phyloP scores from a whole-genome alignment of 2,113 vertebrate genomes.

The Thinocorus orbignyianus region DNA sequence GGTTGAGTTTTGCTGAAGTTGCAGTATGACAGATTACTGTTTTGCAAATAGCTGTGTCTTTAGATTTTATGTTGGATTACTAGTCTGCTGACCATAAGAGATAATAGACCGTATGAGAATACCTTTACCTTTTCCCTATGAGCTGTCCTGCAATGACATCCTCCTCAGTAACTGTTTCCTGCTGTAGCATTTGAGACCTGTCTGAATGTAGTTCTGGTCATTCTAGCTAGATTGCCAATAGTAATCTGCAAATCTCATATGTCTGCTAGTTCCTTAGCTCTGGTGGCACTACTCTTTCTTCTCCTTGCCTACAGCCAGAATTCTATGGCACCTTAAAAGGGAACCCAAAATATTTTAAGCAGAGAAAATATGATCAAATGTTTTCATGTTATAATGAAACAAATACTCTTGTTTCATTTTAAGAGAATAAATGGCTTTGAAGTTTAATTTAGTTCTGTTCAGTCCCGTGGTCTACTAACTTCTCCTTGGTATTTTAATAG shows the following conservation, averaged over 20 bases:
- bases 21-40: not conserved
- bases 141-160: not conserved
- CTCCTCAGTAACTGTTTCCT: not conserved
- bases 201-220: not conserved
- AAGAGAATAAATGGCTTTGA: not conserved
- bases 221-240: not conserved
- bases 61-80: not conserved
- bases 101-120: not conserved
- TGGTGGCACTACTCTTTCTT: not conserved
- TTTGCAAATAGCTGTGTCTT: not conserved
- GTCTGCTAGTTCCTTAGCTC: not conserved
- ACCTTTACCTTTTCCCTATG: not conserved
- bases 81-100: not conserved
- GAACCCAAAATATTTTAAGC: not conserved
- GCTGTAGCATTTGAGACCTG: not conserved
- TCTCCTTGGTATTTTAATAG: conserved; percentile 55
- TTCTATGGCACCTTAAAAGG: not conserved
- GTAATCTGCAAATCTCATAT: not conserved
- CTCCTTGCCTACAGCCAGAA: not conserved
- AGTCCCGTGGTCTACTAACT: conserved; percentile 1
- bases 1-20: not conserved
- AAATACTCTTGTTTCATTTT: not conserved
- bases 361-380: not conserved
- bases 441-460: not conserved
- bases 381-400: not conserved